These are phyloP conservation scores for Drosophila paranaensis DNA, from an alignment of 2,888 invertebrate species.

Conservation along the genomic window DNA sequence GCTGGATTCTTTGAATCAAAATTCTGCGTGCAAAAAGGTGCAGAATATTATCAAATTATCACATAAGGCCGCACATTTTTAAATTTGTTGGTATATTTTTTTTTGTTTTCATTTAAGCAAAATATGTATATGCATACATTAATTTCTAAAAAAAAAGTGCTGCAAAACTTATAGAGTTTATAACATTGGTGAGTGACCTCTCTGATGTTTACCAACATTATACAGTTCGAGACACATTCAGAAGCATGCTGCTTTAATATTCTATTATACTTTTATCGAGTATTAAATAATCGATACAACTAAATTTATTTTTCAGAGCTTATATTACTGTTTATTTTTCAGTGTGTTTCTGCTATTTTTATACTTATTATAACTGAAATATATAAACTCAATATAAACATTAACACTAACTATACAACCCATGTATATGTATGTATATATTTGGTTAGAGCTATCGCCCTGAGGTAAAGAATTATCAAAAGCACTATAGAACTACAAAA, in stretches of 20 bases:
- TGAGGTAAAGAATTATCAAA: too few relatives aligned
- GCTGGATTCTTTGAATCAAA: not conserved
- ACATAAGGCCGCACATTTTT: not conserved
- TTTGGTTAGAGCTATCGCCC: too few relatives aligned
- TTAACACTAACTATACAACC: too few relatives aligned
- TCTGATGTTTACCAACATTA: slow-evolving; percentile 16
- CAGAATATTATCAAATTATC: not conserved
- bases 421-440: too few relatives aligned
- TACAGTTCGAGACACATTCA: not conserved
- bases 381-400: too few relatives aligned
- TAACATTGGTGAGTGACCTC: not conserved
- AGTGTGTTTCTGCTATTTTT: too few relatives aligned
- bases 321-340: too few relatives aligned
- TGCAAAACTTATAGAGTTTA: slow-evolving; percentile 21
- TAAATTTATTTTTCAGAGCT: not conserved
- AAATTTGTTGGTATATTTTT: not conserved
- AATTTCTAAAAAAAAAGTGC: slow-evolving; percentile 31
- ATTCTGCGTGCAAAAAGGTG: not conserved
- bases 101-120: slow-evolving; percentile 25
- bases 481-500: too few relatives aligned
- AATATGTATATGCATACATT: slow-evolving; percentile 23
- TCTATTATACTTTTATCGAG: not conserved
- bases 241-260: not conserved
- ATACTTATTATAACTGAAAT: too few relatives aligned
- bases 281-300: not conserved